Conservation (phyloP, 2,888 invertebrate species). For the Polymixis flavicincta region DNA sequence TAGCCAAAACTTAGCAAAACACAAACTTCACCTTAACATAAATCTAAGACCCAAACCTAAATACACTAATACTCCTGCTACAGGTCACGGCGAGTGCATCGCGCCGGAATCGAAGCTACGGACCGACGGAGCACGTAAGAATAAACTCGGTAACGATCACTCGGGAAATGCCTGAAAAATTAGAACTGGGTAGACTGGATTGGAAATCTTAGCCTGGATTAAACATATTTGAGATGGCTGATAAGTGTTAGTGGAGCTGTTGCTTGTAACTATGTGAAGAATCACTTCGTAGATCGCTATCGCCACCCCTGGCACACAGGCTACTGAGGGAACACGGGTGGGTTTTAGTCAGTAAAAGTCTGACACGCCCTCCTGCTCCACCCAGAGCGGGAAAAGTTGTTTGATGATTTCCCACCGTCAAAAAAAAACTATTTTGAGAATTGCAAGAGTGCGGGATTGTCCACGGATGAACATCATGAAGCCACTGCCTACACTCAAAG, state of each 20-base stretch:
- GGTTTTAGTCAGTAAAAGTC: too few species aligned
- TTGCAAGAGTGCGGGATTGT: too few species aligned
- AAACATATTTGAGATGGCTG: constrained; percentile 43
- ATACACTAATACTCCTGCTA: constrained; percentile 42
- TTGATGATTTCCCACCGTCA: too few species aligned
- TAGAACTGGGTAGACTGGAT: constrained; percentile 31
- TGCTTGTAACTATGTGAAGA: not conserved
- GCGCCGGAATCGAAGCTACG: constrained; percentile 57
- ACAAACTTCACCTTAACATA: constrained; percentile 44
- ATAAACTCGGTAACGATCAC: constrained; percentile 63
- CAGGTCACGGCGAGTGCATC: constrained; percentile 56
- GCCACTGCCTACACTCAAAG: too few species aligned
- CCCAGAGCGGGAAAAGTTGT: too few species aligned
- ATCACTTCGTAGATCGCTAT: too few species aligned
- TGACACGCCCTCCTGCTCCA: too few species aligned
- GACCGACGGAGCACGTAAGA: constrained; percentile 60
- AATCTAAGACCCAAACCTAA: constrained; percentile 22
- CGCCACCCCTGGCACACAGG: too few species aligned
- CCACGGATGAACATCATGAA: too few species aligned
- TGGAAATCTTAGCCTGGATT: constrained; percentile 28
- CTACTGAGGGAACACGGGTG: too few species aligned
- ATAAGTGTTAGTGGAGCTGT: not conserved
- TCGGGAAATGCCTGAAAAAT: constrained; percentile 53
- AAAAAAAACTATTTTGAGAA: too few species aligned
- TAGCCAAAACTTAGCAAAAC: constrained; percentile 12